phyloP scores from a whole-genome alignment of 2,797 vertebrate genomes.

The Danio aesculapii region DNA sequence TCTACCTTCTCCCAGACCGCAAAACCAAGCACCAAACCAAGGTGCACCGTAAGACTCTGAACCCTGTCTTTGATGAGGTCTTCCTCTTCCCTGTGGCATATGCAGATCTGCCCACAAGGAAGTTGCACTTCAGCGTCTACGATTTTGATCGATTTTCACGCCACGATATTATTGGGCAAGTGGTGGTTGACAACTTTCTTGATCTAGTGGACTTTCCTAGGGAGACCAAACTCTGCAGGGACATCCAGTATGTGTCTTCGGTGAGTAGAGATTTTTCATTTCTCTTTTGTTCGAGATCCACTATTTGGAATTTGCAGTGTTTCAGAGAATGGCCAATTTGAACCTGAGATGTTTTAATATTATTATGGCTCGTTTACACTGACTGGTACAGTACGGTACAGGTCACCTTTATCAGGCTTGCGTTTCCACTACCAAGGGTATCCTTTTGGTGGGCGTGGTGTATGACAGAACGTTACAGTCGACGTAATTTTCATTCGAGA shows the following conservation, averaged over 20 bases:
- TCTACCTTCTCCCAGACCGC: constrained; percentile 96
- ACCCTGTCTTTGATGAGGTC: constrained; percentile 97
- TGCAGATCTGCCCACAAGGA: constrained; percentile 91
- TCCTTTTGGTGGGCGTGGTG: no score
- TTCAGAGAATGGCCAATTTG: no score
- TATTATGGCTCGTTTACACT: no score
- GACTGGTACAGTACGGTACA: no score
- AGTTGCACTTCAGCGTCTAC: constrained; percentile 98
- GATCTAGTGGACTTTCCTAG: constrained; percentile 98
- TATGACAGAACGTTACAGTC: no score
- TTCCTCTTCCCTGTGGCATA: constrained; percentile 98
- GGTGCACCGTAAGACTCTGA: constrained; percentile 97
- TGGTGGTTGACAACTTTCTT: constrained; percentile 98
- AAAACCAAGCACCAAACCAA: constrained; percentile 99
- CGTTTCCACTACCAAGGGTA: no score
- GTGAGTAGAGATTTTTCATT: constrained; percentile 81
- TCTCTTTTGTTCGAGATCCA: not conserved
- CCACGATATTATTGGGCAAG: constrained; percentile 97
- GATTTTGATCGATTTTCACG: constrained; percentile 99
- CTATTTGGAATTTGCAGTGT: not conserved
- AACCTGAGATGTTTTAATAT: no score
- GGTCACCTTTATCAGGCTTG: no score
- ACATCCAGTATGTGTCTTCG: constrained; percentile 95
- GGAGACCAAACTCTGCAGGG: constrained; percentile 94
- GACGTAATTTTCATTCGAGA: no score